Evolutionary conservation across 2,888 invertebrate genomes (phyloP), one percentile per base, ranked within the genome.

Genomic region (Didymodactylos carnosus): DNA sequence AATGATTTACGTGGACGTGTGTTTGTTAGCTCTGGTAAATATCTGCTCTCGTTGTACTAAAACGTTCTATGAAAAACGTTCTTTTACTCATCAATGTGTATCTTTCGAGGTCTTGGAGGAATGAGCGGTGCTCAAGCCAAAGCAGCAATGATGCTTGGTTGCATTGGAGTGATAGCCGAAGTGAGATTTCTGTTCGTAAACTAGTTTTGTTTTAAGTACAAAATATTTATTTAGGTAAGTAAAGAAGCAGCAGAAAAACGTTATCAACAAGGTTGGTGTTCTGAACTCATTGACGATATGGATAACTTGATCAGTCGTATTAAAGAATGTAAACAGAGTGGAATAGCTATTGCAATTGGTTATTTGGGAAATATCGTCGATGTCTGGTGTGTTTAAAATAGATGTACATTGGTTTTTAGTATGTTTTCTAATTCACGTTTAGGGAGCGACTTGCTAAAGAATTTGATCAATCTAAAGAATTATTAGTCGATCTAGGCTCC

Each of bases 61-160:
- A 46, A 16, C 46, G 16, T n/a, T 46, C n/a, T 5, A 35, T 11
- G 16, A 29, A 35, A 13, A 35, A n/a, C n/a, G n/a, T 46, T 46
- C 46, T 16, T n/a, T 46, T 16, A 19, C 46, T 16, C n/a, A n/a
- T 19, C 46, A 46, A 16, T 16, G 46, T 46, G 46, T n/a, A n/a
- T n/a, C 4, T 35, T 62, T 14, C 23, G 23, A 70, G 39, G 27
- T n/a, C 16, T 39, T 6, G 87, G 87, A 14, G 87, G 87, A 16
- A 87, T 87, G 87, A 86, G 86, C 77, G 87, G 87, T 2, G 87
- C 87, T 0, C 87, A 88, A 79, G 86, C 87, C 5, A 88, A 88
- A 79, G 87, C 87, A 2, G 86, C 87, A 3, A 85, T 86, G 46
- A 87, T 87, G 75, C 84, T 85, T 75, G 87, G 87, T 0, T 87